These are phyloP conservation scores for Hesperia comma DNA, from an alignment of 2,888 invertebrate genomes.

Conservation along the genomic window DNA sequence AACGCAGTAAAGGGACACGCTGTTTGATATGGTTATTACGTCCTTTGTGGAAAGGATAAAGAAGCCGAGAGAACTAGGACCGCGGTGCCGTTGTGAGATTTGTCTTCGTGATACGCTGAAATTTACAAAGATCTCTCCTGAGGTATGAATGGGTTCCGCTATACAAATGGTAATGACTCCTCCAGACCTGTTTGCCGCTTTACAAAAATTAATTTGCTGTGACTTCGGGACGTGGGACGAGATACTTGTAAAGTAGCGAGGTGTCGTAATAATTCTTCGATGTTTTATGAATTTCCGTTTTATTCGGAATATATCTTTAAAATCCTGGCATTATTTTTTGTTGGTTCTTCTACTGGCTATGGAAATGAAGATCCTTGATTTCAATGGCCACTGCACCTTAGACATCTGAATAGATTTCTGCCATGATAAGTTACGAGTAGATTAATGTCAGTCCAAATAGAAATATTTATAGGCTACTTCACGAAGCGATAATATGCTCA, in stretches of 20 bases:
- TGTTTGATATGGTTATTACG: conserved; percentile 84
- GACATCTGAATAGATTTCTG: neutral
- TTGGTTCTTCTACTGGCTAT: neutral
- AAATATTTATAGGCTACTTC: neutral
- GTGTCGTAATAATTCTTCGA: conserved; percentile 20
- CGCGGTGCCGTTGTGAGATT: conserved; percentile 62
- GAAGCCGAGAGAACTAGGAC: conserved; percentile 53
- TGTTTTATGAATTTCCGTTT: conserved; percentile 13
- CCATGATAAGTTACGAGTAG: neutral
- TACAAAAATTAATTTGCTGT: conserved; percentile 66
- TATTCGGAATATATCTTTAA: neutral
- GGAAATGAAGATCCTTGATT: neutral
- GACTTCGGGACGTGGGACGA: conserved; percentile 51
- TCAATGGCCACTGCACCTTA: neutral
- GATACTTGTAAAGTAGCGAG: conserved; percentile 15
- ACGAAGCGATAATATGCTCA: too few species aligned
- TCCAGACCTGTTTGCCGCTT: conserved; percentile 68
- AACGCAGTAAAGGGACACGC: conserved; percentile 77
- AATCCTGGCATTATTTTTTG: neutral
- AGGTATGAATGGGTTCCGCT: conserved; percentile 58
- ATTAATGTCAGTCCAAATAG: neutral
- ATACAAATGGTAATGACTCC: conserved; percentile 72
- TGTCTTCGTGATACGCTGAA: conserved; percentile 81
- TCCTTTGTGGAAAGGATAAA: conserved; percentile 78
- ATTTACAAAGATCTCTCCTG: conserved; percentile 62